A percentile compares a stretch with the other conserved stretches of the same genome.
These are phyloP conservation scores for Chaetophractus vellerosus DNA, from an alignment of 2,797 vertebrate genomes.

Conservation along the genomic window DNA sequence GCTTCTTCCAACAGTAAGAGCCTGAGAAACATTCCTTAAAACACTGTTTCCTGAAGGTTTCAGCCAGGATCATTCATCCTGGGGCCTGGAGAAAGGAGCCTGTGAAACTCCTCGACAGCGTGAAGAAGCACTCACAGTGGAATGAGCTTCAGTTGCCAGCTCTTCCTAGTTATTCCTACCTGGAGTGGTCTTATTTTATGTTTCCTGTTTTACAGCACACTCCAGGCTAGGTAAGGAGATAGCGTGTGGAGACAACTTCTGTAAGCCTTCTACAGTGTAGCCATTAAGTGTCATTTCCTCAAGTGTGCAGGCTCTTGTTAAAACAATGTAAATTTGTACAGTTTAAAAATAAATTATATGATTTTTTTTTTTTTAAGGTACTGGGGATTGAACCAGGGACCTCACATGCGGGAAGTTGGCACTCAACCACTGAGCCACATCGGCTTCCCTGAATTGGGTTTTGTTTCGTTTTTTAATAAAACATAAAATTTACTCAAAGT, in stretches of 20 bases:
- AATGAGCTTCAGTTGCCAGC: neutral
- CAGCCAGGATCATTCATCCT: neutral
- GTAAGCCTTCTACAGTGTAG: neutral
- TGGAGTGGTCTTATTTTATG: neutral
- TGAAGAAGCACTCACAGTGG: neutral
- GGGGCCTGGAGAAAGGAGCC: constrained; percentile 13
- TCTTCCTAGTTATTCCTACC: neutral
- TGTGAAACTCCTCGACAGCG: neutral
- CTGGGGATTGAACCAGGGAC: too few species aligned
- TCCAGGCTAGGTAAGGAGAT: neutral
- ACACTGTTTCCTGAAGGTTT: constrained; percentile 29
- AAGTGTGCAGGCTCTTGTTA: neutral
- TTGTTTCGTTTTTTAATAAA: too few species aligned
- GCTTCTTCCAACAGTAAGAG: constrained; percentile 56
- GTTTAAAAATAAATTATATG: too few species aligned
- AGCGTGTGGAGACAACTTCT: neutral
- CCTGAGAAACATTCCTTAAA: constrained; percentile 12
- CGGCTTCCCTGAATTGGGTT: too few species aligned
- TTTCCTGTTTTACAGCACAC: neutral
- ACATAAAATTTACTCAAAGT: too few species aligned
- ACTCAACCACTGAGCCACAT: too few species aligned
- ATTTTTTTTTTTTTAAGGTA: too few species aligned
- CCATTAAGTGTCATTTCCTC: neutral
- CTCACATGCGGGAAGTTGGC: too few species aligned
- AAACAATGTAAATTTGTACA: neutral